Percentiles rank a stretch among this genome's conserved stretches.
Conservation (phyloP, 2,797 vertebrate genomes). For the Sarcophilus harrisii region DNA sequence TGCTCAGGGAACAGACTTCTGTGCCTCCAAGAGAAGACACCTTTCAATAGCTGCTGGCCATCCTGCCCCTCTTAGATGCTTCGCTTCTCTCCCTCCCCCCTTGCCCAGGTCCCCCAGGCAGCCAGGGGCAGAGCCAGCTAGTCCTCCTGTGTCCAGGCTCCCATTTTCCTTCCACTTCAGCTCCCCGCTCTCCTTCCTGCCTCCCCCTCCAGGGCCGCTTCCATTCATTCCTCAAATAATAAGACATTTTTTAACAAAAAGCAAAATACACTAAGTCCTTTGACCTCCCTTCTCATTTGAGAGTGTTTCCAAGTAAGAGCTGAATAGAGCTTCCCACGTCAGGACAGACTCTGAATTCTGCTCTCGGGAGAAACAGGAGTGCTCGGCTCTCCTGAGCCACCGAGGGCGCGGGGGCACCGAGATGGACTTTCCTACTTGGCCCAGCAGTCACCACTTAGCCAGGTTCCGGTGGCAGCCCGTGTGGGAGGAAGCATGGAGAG, state of each 20-base stretch:
- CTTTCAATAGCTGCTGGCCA: neutral
- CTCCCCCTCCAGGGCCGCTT: neutral
- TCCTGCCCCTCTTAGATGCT: neutral
- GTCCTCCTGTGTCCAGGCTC: neutral
- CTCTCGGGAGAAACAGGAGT: neutral
- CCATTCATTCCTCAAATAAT: neutral
- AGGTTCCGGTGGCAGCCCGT: neutral
- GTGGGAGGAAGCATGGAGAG: neutral
- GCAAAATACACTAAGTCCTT: neutral
- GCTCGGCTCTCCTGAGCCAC: slow-evolving; percentile 6
- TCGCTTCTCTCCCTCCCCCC: neutral
- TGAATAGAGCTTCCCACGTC: neutral
- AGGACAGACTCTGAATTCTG: neutral
- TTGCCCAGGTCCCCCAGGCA: neutral
- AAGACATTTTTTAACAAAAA: neutral
- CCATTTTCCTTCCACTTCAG: neutral
- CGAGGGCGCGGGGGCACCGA: neutral
- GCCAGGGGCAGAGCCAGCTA: neutral
- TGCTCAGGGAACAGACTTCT: neutral
- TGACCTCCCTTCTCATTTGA: neutral
- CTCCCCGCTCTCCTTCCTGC: neutral
- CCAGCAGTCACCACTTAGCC: neutral
- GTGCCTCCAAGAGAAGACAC: neutral
- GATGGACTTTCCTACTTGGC: neutral
- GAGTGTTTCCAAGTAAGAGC: neutral